A percentile compares a stretch with the other conserved stretches of the same genome.
Conservation (phyloP, 2,113 vertebrate species). For the Nothocercus nigrocapillus region DNA sequence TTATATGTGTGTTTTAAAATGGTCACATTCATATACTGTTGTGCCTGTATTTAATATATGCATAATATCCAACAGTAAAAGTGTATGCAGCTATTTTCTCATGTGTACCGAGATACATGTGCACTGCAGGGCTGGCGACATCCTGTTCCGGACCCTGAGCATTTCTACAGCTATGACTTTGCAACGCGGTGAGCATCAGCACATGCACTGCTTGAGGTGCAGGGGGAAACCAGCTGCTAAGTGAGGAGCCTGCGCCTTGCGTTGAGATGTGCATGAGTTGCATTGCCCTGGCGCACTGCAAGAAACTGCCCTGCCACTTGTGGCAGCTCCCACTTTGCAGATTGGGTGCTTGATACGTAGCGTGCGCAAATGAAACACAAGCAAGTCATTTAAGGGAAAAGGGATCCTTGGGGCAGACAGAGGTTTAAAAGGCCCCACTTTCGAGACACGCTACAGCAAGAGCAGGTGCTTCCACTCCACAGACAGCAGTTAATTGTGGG, state of each 20-base stretch:
- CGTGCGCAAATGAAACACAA: neutral
- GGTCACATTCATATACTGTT: neutral
- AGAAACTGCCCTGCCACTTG: fast-evolving
- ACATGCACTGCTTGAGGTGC: neutral
- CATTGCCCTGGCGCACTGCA: fast-evolving
- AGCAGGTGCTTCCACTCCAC: slow-evolving; percentile 68
- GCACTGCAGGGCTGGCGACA: neutral
- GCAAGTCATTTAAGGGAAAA: slow-evolving; percentile 17
- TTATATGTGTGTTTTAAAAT: neutral
- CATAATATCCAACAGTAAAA: neutral
- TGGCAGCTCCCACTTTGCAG: neutral
- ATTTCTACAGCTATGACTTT: neutral
- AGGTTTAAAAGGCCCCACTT: slow-evolving; percentile 17
- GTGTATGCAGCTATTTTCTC: neutral
- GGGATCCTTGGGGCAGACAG: slow-evolving; percentile 3
- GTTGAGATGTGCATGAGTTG: fast-evolving
- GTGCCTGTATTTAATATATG: neutral
- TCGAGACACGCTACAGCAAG: slow-evolving; percentile 36
- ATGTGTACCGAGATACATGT: fast-evolving
- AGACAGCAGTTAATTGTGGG: slow-evolving; percentile 73
- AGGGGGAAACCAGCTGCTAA: neutral
- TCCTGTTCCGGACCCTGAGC: neutral
- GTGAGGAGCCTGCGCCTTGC: fast-evolving
- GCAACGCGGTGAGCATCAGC: neutral
- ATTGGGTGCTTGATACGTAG: fast-evolving